These are phyloP conservation scores for Gadus macrocephalus DNA, from an alignment of 2,113 vertebrate species.

Conservation along the genomic window DNA sequence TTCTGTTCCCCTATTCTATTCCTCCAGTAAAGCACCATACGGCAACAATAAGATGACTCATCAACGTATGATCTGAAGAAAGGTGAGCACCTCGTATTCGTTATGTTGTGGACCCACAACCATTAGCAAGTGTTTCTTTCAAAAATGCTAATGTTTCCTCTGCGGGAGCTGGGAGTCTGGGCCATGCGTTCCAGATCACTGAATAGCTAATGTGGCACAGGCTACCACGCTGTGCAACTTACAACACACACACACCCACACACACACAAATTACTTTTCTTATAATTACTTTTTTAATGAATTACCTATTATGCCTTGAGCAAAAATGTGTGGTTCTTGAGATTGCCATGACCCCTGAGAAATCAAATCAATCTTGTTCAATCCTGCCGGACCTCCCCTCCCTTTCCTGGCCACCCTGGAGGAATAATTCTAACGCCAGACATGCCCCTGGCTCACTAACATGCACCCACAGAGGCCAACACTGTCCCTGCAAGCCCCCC, in stretches of 20 bases:
- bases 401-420: constrained; percentile 13
- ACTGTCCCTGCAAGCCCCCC: constrained; percentile 7
- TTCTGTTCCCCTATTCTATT: no score
- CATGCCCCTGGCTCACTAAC: no score
- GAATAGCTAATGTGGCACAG: constrained; percentile 8
- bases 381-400: neutral
- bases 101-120: no score
- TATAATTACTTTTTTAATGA: neutral
- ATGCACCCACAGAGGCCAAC: neutral
- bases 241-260: neutral
- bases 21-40: no score
- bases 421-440: constrained; percentile 7
- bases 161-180: neutral
- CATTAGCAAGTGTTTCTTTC: no score
- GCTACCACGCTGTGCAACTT: neutral
- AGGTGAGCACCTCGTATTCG: no score
- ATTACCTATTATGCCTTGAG: no score
- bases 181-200: neutral
- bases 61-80: no score
- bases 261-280: neutral
- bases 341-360: no score
- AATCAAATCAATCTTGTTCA: neutral
- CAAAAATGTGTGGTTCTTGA: no score
- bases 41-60: no score
- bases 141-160: neutral